A percentile compares a stretch with the other conserved stretches of the same genome.
phyloP scores from a whole-genome alignment of 2,113 vertebrate species.

The Myrmophylax atrothorax region DNA sequence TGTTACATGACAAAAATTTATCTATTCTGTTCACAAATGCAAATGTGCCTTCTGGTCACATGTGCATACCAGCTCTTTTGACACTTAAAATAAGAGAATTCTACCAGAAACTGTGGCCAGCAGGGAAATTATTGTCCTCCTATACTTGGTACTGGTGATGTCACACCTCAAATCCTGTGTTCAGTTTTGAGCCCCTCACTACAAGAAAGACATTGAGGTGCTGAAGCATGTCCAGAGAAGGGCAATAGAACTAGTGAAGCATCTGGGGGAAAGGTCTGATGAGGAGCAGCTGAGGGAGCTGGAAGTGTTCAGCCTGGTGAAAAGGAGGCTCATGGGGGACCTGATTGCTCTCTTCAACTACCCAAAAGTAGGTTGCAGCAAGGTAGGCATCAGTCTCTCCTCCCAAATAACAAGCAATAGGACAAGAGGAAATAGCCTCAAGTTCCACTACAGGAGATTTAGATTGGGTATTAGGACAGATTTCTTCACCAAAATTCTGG shows the following conservation, averaged over 20 bases:
- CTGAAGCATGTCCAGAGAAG: fast-evolving
- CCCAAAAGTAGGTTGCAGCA: not conserved
- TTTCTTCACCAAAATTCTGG: not conserved
- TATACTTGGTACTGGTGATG: not conserved
- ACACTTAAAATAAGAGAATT: not conserved
- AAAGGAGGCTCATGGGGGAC: not conserved
- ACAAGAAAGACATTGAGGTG: not conserved
- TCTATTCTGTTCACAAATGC: not conserved
- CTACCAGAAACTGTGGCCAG: not conserved
- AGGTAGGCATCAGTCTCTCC: not conserved
- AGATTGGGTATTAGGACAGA: not conserved
- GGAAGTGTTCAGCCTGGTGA: not conserved
- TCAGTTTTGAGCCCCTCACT: not conserved
- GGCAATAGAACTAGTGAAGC: not conserved
- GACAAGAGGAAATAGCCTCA: not conserved
- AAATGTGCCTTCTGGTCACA: not conserved
- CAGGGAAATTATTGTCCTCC: fast-evolving
- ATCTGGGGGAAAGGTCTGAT: not conserved
- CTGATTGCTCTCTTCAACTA: fast-evolving
- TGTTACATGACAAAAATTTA: not conserved
- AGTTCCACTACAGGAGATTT: not conserved
- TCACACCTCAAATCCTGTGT: not conserved
- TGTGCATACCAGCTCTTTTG: not conserved
- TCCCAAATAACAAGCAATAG: not conserved
- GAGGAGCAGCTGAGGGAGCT: not conserved